Percentiles rank a stretch among this genome's conserved stretches.
phyloP scores from a whole-genome alignment of 2,797 vertebrate genomes.

The Microtus californicus region DNA sequence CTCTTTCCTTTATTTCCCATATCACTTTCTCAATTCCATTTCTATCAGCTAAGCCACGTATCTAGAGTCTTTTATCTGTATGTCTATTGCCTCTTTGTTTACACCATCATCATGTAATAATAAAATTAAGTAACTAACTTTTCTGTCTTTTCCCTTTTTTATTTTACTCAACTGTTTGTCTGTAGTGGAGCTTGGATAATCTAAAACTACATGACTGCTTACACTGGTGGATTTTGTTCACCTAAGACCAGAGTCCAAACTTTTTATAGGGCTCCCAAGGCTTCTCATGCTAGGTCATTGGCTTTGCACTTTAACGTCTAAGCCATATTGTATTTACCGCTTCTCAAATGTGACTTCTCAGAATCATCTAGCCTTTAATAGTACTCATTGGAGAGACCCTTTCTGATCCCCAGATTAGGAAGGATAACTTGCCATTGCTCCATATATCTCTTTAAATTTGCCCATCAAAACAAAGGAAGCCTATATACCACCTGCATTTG shows the following conservation, averaged over 20 bases:
- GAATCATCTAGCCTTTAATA: neutral
- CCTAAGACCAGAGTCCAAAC: neutral
- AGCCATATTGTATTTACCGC: neutral
- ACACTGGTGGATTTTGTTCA: neutral
- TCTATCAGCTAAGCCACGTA: neutral
- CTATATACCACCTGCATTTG: too few species aligned
- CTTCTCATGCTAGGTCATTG: neutral
- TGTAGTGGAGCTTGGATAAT: neutral
- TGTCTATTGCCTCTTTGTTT: constrained; percentile 15
- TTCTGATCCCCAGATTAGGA: neutral
- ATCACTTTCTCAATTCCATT: neutral
- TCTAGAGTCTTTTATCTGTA: neutral
- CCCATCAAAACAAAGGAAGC: constrained; percentile 24
- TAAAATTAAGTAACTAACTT: neutral
- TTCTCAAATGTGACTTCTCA: constrained; percentile 22
- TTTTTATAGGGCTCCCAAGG: neutral
- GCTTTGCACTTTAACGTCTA: neutral
- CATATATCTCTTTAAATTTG: constrained; percentile 31
- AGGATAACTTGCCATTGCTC: neutral
- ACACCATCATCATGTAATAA: neutral
- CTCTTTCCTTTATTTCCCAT: constrained; percentile 4
- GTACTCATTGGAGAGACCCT: neutral
- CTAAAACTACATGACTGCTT: constrained; percentile 8
- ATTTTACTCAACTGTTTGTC: constrained; percentile 15
- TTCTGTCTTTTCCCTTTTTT: constrained; percentile 15